Percentiles rank a stretch among this genome's conserved stretches.
Evolutionary conservation across 2,113 vertebrate genomes (phyloP).

Genomic region (Hypanus sabinus): DNA sequence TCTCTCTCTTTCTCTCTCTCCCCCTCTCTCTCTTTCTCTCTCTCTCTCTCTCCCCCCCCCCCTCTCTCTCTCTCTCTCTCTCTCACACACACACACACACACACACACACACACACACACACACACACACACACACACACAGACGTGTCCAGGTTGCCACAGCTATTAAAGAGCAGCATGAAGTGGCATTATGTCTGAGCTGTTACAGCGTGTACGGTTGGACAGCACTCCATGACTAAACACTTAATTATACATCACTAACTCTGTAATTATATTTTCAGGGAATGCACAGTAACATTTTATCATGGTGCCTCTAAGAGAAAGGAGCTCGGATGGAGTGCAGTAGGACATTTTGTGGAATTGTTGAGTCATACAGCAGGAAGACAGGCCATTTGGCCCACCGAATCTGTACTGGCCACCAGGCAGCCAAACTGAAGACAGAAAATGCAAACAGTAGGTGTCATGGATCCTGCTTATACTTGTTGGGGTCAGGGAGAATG

Average conservation of each 20-base stretch:
- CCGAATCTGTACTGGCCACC: background rate
- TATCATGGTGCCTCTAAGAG: background rate
- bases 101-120: background rate
- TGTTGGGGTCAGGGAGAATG: too few relatives aligned
- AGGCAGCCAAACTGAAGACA: too few relatives aligned
- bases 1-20: too few relatives aligned
- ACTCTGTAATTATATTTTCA: conserved; percentile 16
- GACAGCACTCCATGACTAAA: background rate
- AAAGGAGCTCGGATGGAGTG: background rate
- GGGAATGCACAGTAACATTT: background rate
- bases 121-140: background rate
- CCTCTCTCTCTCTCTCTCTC: too few relatives aligned
- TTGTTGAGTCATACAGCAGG: background rate
- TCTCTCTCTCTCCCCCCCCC: too few relatives aligned
- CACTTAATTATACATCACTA: conserved; percentile 3
- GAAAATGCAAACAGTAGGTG: too few relatives aligned
- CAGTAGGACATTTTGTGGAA: too few relatives aligned
- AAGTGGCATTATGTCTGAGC: background rate
- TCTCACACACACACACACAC: too few relatives aligned
- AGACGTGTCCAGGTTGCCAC: background rate
- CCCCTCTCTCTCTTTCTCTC: too few relatives aligned
- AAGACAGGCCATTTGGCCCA: background rate
- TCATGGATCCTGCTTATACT: too few relatives aligned
- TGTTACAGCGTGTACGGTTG: background rate
- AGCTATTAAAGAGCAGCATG: background rate